These are phyloP conservation scores for Aphaenogaster rudis DNA, from an alignment of 1,140 invertebrate genomes.

Conservation along the genomic window DNA sequence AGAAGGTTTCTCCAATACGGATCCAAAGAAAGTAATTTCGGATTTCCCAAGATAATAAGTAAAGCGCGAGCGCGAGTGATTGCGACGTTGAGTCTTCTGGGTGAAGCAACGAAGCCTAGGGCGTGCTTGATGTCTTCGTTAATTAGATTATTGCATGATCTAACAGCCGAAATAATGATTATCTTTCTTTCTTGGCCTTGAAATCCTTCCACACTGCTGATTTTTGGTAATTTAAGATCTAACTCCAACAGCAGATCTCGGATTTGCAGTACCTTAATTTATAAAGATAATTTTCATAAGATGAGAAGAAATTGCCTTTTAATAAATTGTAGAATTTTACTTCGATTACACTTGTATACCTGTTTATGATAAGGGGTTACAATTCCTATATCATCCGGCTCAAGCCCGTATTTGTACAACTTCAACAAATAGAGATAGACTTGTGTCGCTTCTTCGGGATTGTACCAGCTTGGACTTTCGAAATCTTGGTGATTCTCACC, in stretches of 20 bases:
- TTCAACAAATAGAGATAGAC: slow-evolving; percentile 89
- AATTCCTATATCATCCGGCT: slow-evolving; percentile 93
- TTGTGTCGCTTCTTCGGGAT: slow-evolving; percentile 93
- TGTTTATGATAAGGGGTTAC: slow-evolving; percentile 98
- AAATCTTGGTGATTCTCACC: slow-evolving; percentile 91
- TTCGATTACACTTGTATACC: slow-evolving; percentile 85
- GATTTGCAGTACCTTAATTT: slow-evolving; percentile 91
- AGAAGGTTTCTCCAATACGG: slow-evolving; percentile 91
- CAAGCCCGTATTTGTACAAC: slow-evolving; percentile 90
- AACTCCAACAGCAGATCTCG: slow-evolving; percentile 90
- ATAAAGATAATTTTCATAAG: slow-evolving; percentile 78
- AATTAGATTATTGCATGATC: slow-evolving; percentile 88
- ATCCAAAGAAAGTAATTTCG: slow-evolving; percentile 91
- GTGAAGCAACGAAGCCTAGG: slow-evolving; percentile 92
- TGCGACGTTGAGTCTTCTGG: slow-evolving; percentile 95
- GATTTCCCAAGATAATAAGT: slow-evolving; percentile 94
- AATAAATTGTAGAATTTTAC: slow-evolving; percentile 37
- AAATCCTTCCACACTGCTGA: slow-evolving; percentile 98
- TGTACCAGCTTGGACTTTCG: slow-evolving; percentile 95
- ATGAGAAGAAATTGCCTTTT: slow-evolving; percentile 9
- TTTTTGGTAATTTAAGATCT: slow-evolving; percentile 91
- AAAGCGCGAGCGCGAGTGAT: slow-evolving; percentile 94
- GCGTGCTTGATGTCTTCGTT: slow-evolving; percentile 88
- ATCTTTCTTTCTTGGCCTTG: slow-evolving; percentile 96
- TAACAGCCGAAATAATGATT: slow-evolving; percentile 95